Evolutionary conservation across 2,113 vertebrate species (phyloP).

Genomic region (Catharus fuscescens): DNA sequence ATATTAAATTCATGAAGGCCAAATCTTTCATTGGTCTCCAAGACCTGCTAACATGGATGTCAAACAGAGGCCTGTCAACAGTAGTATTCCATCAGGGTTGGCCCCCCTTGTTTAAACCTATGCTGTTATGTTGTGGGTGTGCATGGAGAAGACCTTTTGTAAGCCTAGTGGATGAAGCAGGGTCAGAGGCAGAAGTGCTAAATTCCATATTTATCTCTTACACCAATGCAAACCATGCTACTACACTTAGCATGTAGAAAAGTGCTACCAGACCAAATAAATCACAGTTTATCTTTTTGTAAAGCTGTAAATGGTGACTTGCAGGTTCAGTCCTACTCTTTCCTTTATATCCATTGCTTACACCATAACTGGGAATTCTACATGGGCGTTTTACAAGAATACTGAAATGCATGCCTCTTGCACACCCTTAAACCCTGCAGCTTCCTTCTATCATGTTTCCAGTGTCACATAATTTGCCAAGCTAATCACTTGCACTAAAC

Average conservation of each 20-base stretch:
- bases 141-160: background rate
- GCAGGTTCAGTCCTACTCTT: rapidly evolving
- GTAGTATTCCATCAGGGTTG: rapidly evolving
- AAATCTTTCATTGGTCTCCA: background rate
- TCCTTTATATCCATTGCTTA: background rate
- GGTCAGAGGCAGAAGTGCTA: background rate
- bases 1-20: background rate
- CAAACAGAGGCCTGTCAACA: background rate
- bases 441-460: background rate
- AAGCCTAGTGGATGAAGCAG: background rate
- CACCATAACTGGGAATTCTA: rapidly evolving
- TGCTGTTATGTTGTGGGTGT: rapidly evolving
- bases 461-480: background rate
- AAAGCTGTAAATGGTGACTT: background rate
- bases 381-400: background rate
- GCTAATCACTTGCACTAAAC: background rate
- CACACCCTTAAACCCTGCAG: background rate
- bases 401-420: background rate
- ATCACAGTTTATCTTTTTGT: background rate
- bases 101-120: background rate
- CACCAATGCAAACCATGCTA: background rate
- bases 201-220: background rate
- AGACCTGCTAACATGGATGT: background rate
- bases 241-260: background rate
- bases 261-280: background rate